phyloP scores from a whole-genome alignment of 2,888 invertebrate species.

The Tortrix viridana region DNA sequence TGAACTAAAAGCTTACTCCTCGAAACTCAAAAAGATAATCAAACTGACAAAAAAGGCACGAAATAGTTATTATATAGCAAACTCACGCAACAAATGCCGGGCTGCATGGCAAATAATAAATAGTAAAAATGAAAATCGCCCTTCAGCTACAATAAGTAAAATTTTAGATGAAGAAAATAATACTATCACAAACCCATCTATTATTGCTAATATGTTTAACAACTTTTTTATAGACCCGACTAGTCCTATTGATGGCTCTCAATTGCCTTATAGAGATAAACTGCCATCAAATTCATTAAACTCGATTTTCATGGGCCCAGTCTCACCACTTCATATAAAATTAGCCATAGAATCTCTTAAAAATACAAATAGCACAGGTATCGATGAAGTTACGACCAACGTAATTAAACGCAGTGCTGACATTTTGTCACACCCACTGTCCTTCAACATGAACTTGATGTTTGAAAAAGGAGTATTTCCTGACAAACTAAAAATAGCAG shows the following conservation, averaged over 20 bases:
- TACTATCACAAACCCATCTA: neutral
- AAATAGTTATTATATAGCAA: slow-evolving; percentile 7
- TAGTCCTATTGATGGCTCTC: neutral
- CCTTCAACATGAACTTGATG: slow-evolving; percentile 35
- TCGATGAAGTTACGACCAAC: neutral
- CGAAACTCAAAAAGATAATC: slow-evolving; percentile 1
- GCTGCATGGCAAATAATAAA: slow-evolving; percentile 22
- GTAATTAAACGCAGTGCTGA: neutral
- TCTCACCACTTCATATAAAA: too few relatives aligned
- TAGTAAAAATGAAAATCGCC: slow-evolving; percentile 1
- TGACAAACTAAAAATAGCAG: too few relatives aligned
- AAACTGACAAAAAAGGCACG: slow-evolving; percentile 3
- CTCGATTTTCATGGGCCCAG: too few relatives aligned
- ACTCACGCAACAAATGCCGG: neutral
- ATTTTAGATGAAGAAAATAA: neutral
- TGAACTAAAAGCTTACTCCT: neutral
- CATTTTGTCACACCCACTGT: neutral
- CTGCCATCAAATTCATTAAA: neutral
- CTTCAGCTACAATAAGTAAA: neutral
- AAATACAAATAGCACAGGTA: too few relatives aligned
- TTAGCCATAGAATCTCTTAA: too few relatives aligned
- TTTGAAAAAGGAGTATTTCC: too few relatives aligned
- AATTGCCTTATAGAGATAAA: neutral
- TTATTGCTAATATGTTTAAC: slow-evolving; percentile 3
- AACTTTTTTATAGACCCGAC: neutral